Percentiles rank a stretch among this genome's conserved stretches.
Conservation (phyloP, 30 jellyfish, hydroid and myxozoan genomes). For the Aurelia sp. region DNA sequence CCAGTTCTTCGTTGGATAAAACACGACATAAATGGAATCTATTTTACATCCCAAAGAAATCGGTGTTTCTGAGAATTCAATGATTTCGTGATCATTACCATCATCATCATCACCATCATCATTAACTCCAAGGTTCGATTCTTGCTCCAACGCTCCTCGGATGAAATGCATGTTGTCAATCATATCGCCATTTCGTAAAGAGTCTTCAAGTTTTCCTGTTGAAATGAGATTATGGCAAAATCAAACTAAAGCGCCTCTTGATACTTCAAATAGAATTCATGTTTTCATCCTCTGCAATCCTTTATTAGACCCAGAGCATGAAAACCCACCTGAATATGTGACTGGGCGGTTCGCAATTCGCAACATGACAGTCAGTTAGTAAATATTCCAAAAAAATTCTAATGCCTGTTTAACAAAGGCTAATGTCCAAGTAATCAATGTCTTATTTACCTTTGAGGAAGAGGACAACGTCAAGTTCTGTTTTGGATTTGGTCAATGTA, state of each 20-base stretch:
- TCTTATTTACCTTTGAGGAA: slow-evolving; percentile 41
- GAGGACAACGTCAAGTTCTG: slow-evolving; percentile 64
- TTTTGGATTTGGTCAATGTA: slow-evolving; percentile 49
- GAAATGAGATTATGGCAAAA: neutral
- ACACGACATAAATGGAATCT: neutral
- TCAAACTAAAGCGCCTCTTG: neutral
- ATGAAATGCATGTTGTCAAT: slow-evolving; percentile 20
- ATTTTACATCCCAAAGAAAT: slow-evolving; percentile 30
- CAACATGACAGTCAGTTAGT: too few relatives aligned
- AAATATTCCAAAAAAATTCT: too few relatives aligned
- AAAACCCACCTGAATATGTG: too few relatives aligned
- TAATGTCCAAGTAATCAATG: too few relatives aligned
- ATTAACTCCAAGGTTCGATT: neutral
- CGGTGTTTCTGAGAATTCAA: slow-evolving; percentile 21
- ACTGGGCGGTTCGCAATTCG: too few relatives aligned
- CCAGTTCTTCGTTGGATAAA: slow-evolving; percentile 74
- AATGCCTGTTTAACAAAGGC: too few relatives aligned
- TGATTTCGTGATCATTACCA: neutral
- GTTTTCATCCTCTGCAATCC: too few relatives aligned
- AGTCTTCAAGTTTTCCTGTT: slow-evolving; percentile 47
- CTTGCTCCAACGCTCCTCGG: slow-evolving; percentile 4
- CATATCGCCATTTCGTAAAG: slow-evolving; percentile 47
- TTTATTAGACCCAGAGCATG: too few relatives aligned
- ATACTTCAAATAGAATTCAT: too few relatives aligned
- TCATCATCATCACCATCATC: neutral